A percentile compares a stretch with the other conserved stretches of the same genome.
Evolutionary conservation across 2,113 vertebrate genomes (phyloP).

Genomic region (Boulengeromyrus knoepffleri): DNA sequence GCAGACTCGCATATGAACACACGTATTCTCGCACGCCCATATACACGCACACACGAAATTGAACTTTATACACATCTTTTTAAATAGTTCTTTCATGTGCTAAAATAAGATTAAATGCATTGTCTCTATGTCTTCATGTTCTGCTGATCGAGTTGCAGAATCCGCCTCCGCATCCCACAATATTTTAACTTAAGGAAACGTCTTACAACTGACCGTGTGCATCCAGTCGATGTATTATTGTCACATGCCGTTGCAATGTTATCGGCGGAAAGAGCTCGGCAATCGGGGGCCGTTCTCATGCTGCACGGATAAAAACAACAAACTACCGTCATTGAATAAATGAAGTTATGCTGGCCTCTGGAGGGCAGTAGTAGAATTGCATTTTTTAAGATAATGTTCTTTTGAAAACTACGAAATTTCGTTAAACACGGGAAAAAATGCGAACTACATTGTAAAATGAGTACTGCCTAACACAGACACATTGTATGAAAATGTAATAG

Average conservation of each 20-base stretch:
- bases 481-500: background rate
- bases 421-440: background rate
- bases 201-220: background rate
- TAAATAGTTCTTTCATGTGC: background rate
- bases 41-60: background rate
- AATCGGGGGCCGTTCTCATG: background rate
- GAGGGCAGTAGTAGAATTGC: background rate
- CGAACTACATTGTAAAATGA: background rate
- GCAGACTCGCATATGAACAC: background rate
- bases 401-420: background rate
- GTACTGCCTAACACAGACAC: background rate
- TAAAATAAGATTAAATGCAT: background rate
- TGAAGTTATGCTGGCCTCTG: slow-evolving; percentile 10
- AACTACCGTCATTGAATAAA: background rate
- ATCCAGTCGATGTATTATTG: background rate
- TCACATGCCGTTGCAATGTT: background rate
- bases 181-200: background rate
- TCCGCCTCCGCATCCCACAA: background rate
- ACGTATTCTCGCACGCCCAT: background rate
- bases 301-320: background rate
- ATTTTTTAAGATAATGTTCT: background rate
- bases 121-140: background rate
- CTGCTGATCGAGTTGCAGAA: background rate
- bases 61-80: background rate
- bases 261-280: background rate